Evolutionary conservation across 2,888 invertebrate species (phyloP), one percentile per base, ranked within the genome.

Genomic region (Teleiodes luculella): DNA sequence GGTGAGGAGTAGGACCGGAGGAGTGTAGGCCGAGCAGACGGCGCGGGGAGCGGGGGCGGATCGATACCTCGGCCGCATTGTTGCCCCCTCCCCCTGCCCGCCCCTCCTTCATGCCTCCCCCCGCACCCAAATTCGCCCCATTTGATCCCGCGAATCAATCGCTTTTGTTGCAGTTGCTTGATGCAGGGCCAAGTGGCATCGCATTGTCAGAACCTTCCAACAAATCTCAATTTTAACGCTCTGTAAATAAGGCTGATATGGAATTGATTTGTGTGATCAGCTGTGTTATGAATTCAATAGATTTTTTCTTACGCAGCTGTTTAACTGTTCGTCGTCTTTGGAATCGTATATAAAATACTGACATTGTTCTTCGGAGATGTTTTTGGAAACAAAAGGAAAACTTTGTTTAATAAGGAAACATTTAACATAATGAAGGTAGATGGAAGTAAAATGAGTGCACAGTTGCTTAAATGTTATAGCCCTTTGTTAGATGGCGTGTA

Each of bases 31-130:
- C 78, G 79, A 68, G 78, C 74, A 80, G 85, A 82, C 81, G 77
- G 69, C 67, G 72, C 58, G 39, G 65, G 66, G 63, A 55, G 64
- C 67, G 76, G 71, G 78, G 79, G 80, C 74, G 80, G 86, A 87
- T 87, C 86, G 86, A 87, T 87, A 86, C 73, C 74, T 76, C 72
- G 86, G 86, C 83, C 88, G 87, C 88, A 87, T 87, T 87, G 87
- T 88, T 87, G 76, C 81, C 83, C 74, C 76, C 65, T 70, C 68
- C 64, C 81, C 83, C 74, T 76, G 65, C 71, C 68, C 64, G 75
- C 81, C 83, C 74, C 76, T 65, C 70, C 68, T 64, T 68, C 65
- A 67, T n/a, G 62, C 65, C 60, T 69, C 70, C 72, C 62, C 76
- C 73, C 77, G 76, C 82, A 80, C 78, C 83, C 78, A 63, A 84